Conservation (phyloP, 2,113 vertebrate species). For the Mungos mungo region DNA sequence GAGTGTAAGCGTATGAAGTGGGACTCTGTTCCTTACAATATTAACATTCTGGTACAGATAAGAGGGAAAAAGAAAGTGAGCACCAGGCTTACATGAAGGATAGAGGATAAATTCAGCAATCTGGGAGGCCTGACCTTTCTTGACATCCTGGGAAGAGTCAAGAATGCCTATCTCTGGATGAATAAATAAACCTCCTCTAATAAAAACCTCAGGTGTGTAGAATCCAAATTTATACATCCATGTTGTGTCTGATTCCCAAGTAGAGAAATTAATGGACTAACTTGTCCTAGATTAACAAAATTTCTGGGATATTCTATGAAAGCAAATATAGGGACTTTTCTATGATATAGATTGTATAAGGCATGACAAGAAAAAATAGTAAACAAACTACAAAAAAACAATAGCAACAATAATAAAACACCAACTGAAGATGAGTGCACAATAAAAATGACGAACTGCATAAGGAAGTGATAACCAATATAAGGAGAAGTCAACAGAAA, state of each 20-base stretch:
- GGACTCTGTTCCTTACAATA: not conserved
- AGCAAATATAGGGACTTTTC: slow-evolving; percentile 11
- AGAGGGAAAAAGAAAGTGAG: not conserved
- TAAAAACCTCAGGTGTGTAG: not conserved
- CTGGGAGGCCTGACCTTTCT: not conserved
- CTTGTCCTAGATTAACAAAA: not conserved
- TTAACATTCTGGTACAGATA: not conserved
- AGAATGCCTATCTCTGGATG: not conserved
- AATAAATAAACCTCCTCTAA: not conserved
- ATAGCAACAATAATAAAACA: not conserved
- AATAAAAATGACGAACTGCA: not conserved
- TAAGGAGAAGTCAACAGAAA: not conserved
- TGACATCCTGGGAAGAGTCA: slow-evolving; percentile 1
- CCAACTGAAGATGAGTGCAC: not conserved
- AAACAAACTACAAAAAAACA: not conserved
- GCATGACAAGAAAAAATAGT: not conserved
- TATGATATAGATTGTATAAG: not conserved
- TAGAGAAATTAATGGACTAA: slow-evolving; percentile 14
- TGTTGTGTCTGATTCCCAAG: not conserved
- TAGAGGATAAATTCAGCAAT: not conserved
- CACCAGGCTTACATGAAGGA: not conserved
- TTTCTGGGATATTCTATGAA: not conserved
- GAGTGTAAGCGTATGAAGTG: not conserved
- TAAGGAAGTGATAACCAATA: not conserved
- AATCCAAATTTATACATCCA: not conserved